These are phyloP conservation scores for Rhagonycha fulva DNA, from an alignment of 2,888 invertebrate species.

Conservation along the genomic window DNA sequence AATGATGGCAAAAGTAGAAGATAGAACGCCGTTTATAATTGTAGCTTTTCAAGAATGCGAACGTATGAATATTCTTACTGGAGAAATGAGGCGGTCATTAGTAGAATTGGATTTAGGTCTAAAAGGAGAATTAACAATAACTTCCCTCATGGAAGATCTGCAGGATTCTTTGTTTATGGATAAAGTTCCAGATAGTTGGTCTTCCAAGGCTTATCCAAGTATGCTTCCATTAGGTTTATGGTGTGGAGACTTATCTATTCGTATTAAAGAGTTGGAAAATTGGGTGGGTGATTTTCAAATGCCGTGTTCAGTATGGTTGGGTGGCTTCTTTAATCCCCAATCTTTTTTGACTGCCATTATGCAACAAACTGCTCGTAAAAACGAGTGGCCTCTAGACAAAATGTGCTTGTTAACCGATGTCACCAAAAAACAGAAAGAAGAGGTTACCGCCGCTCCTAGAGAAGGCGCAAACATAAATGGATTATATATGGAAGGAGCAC, in stretches of 20 bases:
- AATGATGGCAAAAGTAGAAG: slow-evolving; percentile 84
- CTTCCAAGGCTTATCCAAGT: slow-evolving; percentile 86
- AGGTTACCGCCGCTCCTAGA: slow-evolving; percentile 83
- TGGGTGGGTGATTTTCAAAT: slow-evolving; percentile 90
- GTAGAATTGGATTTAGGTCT: slow-evolving; percentile 86
- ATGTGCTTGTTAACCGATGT: slow-evolving; percentile 96
- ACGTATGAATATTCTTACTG: slow-evolving; percentile 87
- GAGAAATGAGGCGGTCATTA: slow-evolving; percentile 80
- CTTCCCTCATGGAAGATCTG: slow-evolving; percentile 87
- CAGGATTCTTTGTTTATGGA: slow-evolving; percentile 89
- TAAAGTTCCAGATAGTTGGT: slow-evolving; percentile 85
- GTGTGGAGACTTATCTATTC: slow-evolving; percentile 82
- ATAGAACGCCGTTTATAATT: slow-evolving; percentile 87
- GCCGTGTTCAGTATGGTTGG: slow-evolving; percentile 89
- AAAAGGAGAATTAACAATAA: slow-evolving; percentile 93
- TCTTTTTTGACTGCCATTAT: slow-evolving; percentile 96
- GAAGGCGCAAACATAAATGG: slow-evolving; percentile 92
- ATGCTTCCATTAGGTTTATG: slow-evolving; percentile 79
- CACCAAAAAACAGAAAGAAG: slow-evolving; percentile 84
- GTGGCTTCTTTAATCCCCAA: slow-evolving; percentile 96
- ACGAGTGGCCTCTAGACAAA: slow-evolving; percentile 94
- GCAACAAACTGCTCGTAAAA: slow-evolving; percentile 95
- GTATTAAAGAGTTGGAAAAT: slow-evolving; percentile 80
- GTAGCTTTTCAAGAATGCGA: slow-evolving; percentile 95
- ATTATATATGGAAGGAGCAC: slow-evolving; percentile 91